Percentiles rank a stretch among this genome's conserved stretches.
These are phyloP conservation scores for Rosalia funebris DNA, from an alignment of 2,888 invertebrate species.

Conservation along the genomic window DNA sequence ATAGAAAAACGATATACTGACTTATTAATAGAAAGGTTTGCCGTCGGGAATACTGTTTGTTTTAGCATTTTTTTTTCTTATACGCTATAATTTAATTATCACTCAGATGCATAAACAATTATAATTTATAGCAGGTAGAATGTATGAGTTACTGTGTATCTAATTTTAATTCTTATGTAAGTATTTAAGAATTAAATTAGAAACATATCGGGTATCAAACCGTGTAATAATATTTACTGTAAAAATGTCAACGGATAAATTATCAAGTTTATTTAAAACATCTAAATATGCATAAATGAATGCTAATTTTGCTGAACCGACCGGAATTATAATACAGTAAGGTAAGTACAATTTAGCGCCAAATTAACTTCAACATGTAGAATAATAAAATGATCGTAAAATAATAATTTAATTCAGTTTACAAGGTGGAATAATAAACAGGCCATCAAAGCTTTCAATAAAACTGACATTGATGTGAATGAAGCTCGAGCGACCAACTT, in stretches of 20 bases:
- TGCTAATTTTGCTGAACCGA: constrained; percentile 8
- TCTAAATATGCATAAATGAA: constrained; percentile 23
- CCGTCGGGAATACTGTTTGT: too few species aligned
- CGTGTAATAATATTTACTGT: neutral
- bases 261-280: constrained; percentile 21
- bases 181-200: neutral
- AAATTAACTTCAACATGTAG: constrained; percentile 49
- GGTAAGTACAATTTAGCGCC: constrained; percentile 40
- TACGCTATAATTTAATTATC: too few species aligned
- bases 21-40: too few species aligned
- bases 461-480: constrained; percentile 62
- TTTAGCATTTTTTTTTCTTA: too few species aligned
- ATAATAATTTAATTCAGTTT: constrained; percentile 60
- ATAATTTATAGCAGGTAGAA: too few species aligned
- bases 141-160: too few species aligned
- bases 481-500: constrained; percentile 52
- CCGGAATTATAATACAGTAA: constrained; percentile 5
- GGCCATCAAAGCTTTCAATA: constrained; percentile 62
- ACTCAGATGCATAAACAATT: too few species aligned
- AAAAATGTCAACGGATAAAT: constrained; percentile 6
- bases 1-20: too few species aligned
- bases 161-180: too few species aligned
- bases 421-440: constrained; percentile 63
- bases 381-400: constrained; percentile 55
- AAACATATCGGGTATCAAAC: neutral